Percentiles rank a stretch among this genome's conserved stretches.
phyloP scores from a whole-genome alignment of 1,140 invertebrate genomes.

The Hycleus phaleratus region DNA sequence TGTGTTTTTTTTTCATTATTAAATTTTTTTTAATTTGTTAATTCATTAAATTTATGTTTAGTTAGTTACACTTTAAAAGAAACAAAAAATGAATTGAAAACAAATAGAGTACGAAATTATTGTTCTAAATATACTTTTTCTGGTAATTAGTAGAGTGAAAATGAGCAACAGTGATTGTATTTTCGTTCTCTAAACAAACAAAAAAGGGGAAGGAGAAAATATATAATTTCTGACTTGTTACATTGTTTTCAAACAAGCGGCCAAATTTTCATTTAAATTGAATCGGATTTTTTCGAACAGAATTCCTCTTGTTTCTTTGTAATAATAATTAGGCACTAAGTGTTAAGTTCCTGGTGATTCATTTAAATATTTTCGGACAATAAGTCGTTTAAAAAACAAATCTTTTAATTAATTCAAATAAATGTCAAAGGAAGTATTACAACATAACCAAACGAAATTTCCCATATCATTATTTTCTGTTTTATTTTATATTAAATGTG shows the following conservation, averaged over 20 bases:
- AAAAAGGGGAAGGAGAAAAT: constrained; percentile 2
- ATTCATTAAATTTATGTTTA: constrained; percentile 2
- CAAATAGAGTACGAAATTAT: constrained; percentile 13
- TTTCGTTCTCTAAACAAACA: not conserved
- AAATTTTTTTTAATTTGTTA: too few relatives aligned
- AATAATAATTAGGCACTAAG: constrained; percentile 9
- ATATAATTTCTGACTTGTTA: constrained; percentile 2
- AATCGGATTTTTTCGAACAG: too few relatives aligned
- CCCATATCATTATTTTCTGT: constrained; percentile 17
- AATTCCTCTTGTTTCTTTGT: constrained; percentile 1
- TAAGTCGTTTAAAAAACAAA: constrained; percentile 4
- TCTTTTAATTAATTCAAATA: not conserved
- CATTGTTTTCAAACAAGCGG: constrained; percentile 4
- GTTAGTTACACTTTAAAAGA: not conserved
- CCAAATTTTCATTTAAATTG: constrained; percentile 9
- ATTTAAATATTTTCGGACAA: constrained; percentile 10
- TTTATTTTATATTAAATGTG: not conserved
- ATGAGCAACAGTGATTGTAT: too few relatives aligned
- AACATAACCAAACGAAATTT: not conserved
- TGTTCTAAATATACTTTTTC: constrained; percentile 13
- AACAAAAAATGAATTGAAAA: not conserved
- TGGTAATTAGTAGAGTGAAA: constrained; percentile 2
- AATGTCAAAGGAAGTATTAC: constrained; percentile 7
- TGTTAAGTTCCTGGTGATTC: constrained; percentile 19
- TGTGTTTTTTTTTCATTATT: too few relatives aligned